These are phyloP conservation scores for Nixonia krombeini DNA, from an alignment of 1,140 invertebrate species.

Conservation along the genomic window DNA sequence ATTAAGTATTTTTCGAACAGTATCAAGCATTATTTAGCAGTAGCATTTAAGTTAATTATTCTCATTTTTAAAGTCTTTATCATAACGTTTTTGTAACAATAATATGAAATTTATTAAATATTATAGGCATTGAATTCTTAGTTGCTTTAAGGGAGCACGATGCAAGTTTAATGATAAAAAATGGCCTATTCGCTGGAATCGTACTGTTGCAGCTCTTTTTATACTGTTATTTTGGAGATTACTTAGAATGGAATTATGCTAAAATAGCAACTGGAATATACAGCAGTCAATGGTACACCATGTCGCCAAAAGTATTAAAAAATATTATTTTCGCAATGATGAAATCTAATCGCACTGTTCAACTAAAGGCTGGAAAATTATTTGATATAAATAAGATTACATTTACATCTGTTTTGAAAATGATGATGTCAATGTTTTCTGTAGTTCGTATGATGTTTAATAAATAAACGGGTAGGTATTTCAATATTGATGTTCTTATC, in stretches of 20 bases:
- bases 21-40: too few relatives aligned
- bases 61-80: too few relatives aligned
- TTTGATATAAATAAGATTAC: not conserved
- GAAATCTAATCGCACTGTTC: not conserved
- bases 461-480: not conserved
- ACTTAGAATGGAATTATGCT: not conserved
- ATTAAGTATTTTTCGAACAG: too few relatives aligned
- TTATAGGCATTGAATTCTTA: not conserved
- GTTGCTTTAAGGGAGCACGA: not conserved
- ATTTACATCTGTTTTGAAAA: not conserved
- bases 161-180: conserved; percentile 4
- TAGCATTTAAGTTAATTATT: too few relatives aligned
- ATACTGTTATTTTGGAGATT: not conserved
- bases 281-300: not conserved
- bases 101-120: too few relatives aligned
- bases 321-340: not conserved
- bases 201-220: not conserved
- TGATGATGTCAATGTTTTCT: not conserved
- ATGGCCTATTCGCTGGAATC: not conserved
- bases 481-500: too few relatives aligned
- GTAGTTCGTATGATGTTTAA: not conserved
- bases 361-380: not conserved
- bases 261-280: not conserved
- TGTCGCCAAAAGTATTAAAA: not conserved
- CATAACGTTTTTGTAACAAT: too few relatives aligned